Evolutionary conservation across 1,140 invertebrate genomes (phyloP).

Genomic region (Dinothrombium tinctorium): DNA sequence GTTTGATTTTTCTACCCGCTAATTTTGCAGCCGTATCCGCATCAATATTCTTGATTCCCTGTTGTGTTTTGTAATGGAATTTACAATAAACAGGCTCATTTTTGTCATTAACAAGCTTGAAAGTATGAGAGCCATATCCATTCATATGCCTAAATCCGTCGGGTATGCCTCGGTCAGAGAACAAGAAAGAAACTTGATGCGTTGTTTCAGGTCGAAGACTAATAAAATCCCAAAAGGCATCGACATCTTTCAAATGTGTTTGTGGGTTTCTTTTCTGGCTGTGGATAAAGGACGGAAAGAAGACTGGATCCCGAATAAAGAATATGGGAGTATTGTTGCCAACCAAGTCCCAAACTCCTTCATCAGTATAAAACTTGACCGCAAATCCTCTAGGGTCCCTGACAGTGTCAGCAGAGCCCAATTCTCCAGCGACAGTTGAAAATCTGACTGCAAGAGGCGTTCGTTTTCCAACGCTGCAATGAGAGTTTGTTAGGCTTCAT

Average conservation of each 20-base stretch:
- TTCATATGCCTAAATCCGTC: constrained; percentile 85
- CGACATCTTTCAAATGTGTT: constrained; percentile 70
- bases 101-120: constrained; percentile 62
- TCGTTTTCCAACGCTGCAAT: constrained; percentile 57
- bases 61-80: constrained; percentile 52
- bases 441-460: constrained; percentile 58
- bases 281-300: constrained; percentile 75
- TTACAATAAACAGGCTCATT: constrained; percentile 60
- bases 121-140: constrained; percentile 84
- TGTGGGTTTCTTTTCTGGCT: constrained; percentile 82
- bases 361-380: constrained; percentile 84
- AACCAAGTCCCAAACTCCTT: constrained; percentile 85
- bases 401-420: constrained; percentile 62
- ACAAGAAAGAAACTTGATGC: constrained; percentile 66
- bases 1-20: too few species aligned
- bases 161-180: constrained; percentile 72
- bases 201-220: constrained; percentile 60
- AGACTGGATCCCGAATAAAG: constrained; percentile 71
- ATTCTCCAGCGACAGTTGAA: constrained; percentile 67
- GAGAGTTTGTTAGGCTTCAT: too few species aligned
- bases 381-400: constrained; percentile 84
- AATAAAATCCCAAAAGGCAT: constrained; percentile 91
- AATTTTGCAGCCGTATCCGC: constrained; percentile 45
- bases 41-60: constrained; percentile 62
- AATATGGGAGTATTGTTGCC: constrained; percentile 96